phyloP scores from a whole-genome alignment of 2,888 invertebrate genomes.

The Monoplex corrugatus region DNA sequence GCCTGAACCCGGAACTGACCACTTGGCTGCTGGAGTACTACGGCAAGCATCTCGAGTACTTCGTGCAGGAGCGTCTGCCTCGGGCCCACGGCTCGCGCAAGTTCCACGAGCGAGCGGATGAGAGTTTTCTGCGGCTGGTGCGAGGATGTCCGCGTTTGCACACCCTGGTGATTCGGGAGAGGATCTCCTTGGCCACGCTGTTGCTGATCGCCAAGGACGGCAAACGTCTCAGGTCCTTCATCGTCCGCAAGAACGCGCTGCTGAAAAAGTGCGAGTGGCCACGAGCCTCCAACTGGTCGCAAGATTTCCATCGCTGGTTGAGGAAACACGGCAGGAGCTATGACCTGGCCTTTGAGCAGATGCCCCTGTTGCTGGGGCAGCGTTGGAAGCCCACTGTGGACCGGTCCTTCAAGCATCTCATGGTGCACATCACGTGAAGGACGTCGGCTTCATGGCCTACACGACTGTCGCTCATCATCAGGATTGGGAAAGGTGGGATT shows the following conservation, averaged over 20 bases:
- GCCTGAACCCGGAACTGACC: constrained; percentile 84
- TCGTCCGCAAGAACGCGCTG: constrained; percentile 88
- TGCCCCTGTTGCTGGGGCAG: constrained; percentile 87
- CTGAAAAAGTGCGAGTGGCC: constrained; percentile 87
- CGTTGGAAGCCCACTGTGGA: constrained; percentile 85
- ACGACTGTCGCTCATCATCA: too few relatives aligned
- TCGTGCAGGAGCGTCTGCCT: constrained; percentile 87
- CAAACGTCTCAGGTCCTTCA: constrained; percentile 84
- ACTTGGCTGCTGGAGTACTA: constrained; percentile 86
- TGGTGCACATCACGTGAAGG: constrained; percentile 46
- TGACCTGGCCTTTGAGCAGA: constrained; percentile 86
- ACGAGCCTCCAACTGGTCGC: constrained; percentile 86
- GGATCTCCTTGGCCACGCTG: constrained; percentile 89
- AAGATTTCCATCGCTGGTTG: constrained; percentile 87
- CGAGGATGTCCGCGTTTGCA: constrained; percentile 87
- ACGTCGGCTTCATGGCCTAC: background rate
- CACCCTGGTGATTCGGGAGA: constrained; percentile 88
- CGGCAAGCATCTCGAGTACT: constrained; percentile 82
- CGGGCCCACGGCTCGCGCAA: constrained; percentile 86
- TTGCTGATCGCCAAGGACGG: constrained; percentile 87
- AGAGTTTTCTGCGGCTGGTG: constrained; percentile 86
- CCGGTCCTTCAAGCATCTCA: constrained; percentile 73
- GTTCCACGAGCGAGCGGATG: constrained; percentile 88
- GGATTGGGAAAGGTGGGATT: too few relatives aligned
- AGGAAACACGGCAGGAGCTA: constrained; percentile 86